phyloP scores from a whole-genome alignment of 1,140 invertebrate species.

The Camponotus vicinus region DNA sequence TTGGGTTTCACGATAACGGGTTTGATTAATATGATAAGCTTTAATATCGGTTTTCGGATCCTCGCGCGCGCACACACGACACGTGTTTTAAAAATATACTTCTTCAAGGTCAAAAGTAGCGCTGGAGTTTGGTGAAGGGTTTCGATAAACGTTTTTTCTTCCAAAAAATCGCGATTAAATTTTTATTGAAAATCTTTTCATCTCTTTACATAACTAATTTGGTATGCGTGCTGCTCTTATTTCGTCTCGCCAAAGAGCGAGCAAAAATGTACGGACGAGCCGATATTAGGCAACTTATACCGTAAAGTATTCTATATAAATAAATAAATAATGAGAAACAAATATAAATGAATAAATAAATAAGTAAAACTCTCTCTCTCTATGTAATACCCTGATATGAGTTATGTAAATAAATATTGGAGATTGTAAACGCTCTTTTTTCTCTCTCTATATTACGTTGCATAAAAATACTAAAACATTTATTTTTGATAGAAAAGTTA shows the following conservation, averaged over 20 bases:
- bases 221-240: constrained; percentile 55
- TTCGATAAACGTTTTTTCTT: constrained; percentile 56
- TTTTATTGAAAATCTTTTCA: constrained; percentile 43
- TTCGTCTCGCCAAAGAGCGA: constrained; percentile 48
- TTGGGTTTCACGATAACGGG: neutral
- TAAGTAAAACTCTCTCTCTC: constrained; percentile 36
- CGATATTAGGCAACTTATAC: constrained; percentile 43
- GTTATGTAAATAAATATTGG: constrained; percentile 63
- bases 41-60: constrained; percentile 29
- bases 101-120: neutral
- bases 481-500: neutral
- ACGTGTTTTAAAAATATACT: neutral
- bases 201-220: constrained; percentile 52
- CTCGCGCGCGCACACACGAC: neutral
- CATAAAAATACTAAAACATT: neutral
- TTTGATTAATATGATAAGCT: neutral
- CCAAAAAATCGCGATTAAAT: constrained; percentile 25
- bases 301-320: constrained; percentile 67
- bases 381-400: constrained; percentile 59
- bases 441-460: neutral
- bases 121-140: constrained; percentile 29
- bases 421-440: constrained; percentile 32
- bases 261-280: constrained; percentile 44
- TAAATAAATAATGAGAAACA: constrained; percentile 43
- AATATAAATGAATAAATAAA: constrained; percentile 73